Evolutionary conservation across 2,113 vertebrate genomes (phyloP).

Genomic region (Ahaetulla prasina): DNA sequence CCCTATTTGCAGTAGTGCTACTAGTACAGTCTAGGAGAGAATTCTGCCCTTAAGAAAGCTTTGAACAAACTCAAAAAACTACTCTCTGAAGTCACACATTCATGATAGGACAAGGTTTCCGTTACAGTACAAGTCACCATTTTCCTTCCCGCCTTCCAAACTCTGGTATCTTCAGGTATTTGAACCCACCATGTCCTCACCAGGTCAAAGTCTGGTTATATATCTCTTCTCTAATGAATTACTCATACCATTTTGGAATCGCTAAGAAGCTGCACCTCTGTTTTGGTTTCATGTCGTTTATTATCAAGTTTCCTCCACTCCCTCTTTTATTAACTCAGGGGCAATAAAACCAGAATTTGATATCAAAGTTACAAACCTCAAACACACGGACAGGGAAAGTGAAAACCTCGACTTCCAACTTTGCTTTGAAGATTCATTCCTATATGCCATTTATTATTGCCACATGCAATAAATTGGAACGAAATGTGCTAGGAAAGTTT

Average conservation of each 20-base stretch:
- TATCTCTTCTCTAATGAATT: not conserved
- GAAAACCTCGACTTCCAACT: conserved; percentile 66
- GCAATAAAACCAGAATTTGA: conserved; percentile 66
- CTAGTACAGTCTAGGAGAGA: not conserved
- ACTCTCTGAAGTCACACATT: not conserved
- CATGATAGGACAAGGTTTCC: not conserved
- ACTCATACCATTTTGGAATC: not conserved
- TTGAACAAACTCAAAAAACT: not conserved
- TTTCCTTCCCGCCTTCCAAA: not conserved
- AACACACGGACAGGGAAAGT: conserved; percentile 64
- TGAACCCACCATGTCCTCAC: not conserved
- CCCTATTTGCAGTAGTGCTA: not conserved
- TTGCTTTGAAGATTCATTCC: conserved; percentile 77
- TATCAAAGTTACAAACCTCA: conserved; percentile 63
- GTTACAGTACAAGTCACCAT: not conserved
- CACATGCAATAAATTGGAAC: conserved; percentile 74
- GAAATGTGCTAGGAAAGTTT: conserved; percentile 65
- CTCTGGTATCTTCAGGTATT: too few species aligned
- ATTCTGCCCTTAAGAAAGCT: not conserved
- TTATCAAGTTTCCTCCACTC: not conserved
- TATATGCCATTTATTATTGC: conserved; percentile 68
- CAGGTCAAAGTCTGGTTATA: not conserved
- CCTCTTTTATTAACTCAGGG: conserved; percentile 61
- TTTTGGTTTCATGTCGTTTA: conserved; percentile 37
- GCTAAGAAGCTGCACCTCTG: conserved; percentile 21